Base-by-base conservation (phyloP, 2,113 vertebrate species). In the Mohoua ochrocephala region DNA sequence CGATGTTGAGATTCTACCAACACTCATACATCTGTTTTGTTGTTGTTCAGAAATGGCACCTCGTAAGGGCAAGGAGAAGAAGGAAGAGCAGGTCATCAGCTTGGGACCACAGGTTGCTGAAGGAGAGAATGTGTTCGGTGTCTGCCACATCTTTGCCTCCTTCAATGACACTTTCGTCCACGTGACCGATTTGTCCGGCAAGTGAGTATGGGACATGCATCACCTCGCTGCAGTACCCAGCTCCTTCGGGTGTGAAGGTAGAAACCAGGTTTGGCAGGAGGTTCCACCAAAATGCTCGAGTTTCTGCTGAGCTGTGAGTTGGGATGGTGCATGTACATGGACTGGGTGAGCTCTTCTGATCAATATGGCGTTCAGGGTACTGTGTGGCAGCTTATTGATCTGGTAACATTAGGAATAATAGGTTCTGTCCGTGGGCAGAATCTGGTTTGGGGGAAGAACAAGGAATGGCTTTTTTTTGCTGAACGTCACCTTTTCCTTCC, bases 31-130 rank as follows among this genome's bases (percentile, higher is more conserved):
- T 56, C 8, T 93, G 10, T 89, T 30, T 27, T 31, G 7, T 52
- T 67, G 18, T 45, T 70, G 3, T 41, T 53, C 77, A 99, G 99
- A 98, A 94, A 99, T 99, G 99, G 99, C 99, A 96, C 99, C 99
- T 96, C 99, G 99, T 69, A 99, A 99, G 98, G 99, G 99, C 79
- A 99, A 99, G 95, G 99, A 99, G 96, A 99, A 99, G 99, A 99
- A 99, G 98, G 99, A 99, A 95, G 99, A 99, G 75, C 99, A 99
- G 98, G 99, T 99, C 57, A 99, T 99, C 98, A 99, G 99, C 87
- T 93, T 99, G 53, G 99, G 99, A 39, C 99, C 99, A 41, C 99
- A 99, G 96, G 99, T 99, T 67, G 99, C 99, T 8, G 99, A 99
- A 96, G 99, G 99, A 79, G 99, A 99, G 61, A 99, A 99, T 6